phyloP scores from a whole-genome alignment of 2,797 vertebrate species.

The Pelobates cultripes region DNA sequence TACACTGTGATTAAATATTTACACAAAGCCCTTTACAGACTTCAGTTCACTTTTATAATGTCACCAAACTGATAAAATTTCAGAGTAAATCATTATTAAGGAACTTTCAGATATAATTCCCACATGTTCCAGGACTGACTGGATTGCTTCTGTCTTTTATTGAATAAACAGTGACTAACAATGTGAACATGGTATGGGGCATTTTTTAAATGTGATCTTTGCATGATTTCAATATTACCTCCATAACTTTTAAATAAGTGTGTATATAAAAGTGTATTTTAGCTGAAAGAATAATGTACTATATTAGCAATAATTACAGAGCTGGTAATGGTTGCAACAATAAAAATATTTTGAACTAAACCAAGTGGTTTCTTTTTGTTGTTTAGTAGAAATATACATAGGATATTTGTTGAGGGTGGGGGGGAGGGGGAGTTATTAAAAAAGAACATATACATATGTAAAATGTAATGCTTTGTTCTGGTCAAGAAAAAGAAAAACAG shows the following conservation, averaged over 20 bases:
- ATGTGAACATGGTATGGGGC: background rate
- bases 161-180: too few relatives aligned
- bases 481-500: too few relatives aligned
- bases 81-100: background rate
- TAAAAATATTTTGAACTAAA: constrained; percentile 36
- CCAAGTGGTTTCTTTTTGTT: background rate
- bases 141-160: background rate
- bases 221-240: constrained; percentile 20
- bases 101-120: background rate
- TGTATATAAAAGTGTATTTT: constrained; percentile 15
- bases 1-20: background rate
- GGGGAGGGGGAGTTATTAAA: too few relatives aligned
- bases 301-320: constrained; percentile 15
- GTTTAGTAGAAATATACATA: background rate
- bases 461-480: too few relatives aligned
- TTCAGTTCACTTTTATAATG: background rate
- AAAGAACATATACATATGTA: too few relatives aligned
- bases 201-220: constrained; percentile 5
- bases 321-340: background rate
- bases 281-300: constrained; percentile 1
- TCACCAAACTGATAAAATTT: background rate
- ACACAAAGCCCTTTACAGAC: background rate
- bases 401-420: too few relatives aligned
- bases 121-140: background rate
- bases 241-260: background rate